phyloP scores from a whole-genome alignment of 2,113 vertebrate species.

The chimpanzee (Pan troglodytes) region NHGRI_mPanTro3-v2.1_pri NC_072412.2:109761001-109761500 shows the following conservation, averaged over 20 bases:
- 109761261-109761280: neutral
- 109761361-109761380: slow-evolving; percentile 63
- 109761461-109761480: too few relatives aligned
- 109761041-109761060: neutral
- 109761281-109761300: neutral
- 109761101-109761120: neutral
- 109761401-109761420: slow-evolving; percentile 67
- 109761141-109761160: neutral
- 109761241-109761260: neutral
- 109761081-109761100: neutral
- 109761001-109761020: neutral
- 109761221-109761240: neutral
- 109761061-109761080: neutral
- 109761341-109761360: neutral
- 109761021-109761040: neutral
- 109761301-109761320: neutral
- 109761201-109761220: neutral
- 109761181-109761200: neutral
- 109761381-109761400: slow-evolving; percentile 51
- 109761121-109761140: neutral
- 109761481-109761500: neutral
- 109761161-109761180: neutral
- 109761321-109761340: neutral
- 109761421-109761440: slow-evolving; percentile 57
- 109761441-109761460: slow-evolving; percentile 3